Evolutionary conservation across 2,113 vertebrate genomes (phyloP).

Genomic region (Drymodes brunneopygia): DNA sequence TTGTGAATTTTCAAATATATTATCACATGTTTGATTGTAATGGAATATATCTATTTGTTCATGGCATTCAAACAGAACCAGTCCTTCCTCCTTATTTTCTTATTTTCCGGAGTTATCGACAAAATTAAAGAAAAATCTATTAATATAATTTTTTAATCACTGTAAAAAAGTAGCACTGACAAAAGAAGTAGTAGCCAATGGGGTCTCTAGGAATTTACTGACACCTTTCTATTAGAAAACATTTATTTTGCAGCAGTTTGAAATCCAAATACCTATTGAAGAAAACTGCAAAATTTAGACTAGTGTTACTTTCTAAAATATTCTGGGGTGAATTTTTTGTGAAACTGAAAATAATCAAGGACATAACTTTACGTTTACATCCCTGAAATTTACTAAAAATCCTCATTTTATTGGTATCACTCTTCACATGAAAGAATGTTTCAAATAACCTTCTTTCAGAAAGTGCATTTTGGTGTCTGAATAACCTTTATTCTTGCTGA

Average conservation of each 20-base stretch:
- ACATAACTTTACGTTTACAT: background rate
- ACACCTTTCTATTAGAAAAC: background rate
- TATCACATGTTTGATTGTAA: background rate
- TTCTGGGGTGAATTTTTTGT: background rate
- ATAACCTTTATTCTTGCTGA: background rate
- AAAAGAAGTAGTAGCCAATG: background rate
- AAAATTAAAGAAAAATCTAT: background rate
- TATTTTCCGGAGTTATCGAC: background rate
- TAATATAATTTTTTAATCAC: background rate
- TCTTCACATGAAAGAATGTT: background rate
- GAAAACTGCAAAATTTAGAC: background rate
- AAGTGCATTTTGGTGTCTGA: background rate
- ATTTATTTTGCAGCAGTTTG: background rate
- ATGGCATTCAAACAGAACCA: background rate
- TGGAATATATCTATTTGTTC: background rate
- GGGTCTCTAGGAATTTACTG: background rate
- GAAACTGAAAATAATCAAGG: background rate
- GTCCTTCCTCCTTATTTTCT: background rate
- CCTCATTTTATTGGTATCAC: background rate
- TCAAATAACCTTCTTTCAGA: background rate
- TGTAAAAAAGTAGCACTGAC: background rate
- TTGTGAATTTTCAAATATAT: background rate
- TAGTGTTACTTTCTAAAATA: background rate
- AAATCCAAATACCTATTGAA: background rate
- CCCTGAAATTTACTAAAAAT: background rate